Evolutionary conservation across 2,888 invertebrate genomes (phyloP).

Genomic region (Leucoptera coffeella): DNA sequence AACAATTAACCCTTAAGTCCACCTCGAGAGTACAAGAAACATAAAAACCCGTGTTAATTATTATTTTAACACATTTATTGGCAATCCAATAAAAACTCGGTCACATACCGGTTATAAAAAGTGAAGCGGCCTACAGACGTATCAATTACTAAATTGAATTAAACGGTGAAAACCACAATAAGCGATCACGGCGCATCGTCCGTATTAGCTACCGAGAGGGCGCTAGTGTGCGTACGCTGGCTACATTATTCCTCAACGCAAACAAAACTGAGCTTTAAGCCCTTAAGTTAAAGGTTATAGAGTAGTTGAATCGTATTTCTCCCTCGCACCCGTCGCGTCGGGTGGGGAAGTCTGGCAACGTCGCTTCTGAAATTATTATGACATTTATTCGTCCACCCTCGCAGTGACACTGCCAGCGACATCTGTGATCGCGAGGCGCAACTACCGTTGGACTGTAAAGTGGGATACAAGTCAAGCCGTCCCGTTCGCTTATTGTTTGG

Average conservation of each 20-base stretch:
- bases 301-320: constrained; percentile 11
- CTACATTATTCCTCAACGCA: constrained; percentile 12
- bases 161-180: constrained; percentile 47
- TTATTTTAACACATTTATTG: too few relatives aligned
- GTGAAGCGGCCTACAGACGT: constrained; percentile 38
- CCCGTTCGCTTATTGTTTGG: constrained; percentile 53
- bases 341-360: constrained; percentile 50
- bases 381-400: constrained; percentile 30
- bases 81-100: too few relatives aligned
- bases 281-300: constrained; percentile 19
- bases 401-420: constrained; percentile 32
- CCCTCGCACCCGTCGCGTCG: constrained; percentile 25
- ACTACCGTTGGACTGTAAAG: constrained; percentile 34
- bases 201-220: constrained; percentile 49
- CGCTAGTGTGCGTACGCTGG: constrained; percentile 41
- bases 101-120: too few relatives aligned
- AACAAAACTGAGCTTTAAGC: constrained; percentile 17
- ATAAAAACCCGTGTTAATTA: too few relatives aligned
- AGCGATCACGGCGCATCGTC: constrained; percentile 46
- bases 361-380: constrained; percentile 46
- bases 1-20: too few relatives aligned
- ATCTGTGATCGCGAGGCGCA: constrained; percentile 23
- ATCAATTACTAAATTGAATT: constrained; percentile 53
- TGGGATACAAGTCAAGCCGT: constrained; percentile 49
- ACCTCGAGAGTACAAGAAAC: too few relatives aligned